Evolutionary conservation across 1,140 invertebrate species (phyloP).

Genomic region (Tetramorium simillimum): DNA sequence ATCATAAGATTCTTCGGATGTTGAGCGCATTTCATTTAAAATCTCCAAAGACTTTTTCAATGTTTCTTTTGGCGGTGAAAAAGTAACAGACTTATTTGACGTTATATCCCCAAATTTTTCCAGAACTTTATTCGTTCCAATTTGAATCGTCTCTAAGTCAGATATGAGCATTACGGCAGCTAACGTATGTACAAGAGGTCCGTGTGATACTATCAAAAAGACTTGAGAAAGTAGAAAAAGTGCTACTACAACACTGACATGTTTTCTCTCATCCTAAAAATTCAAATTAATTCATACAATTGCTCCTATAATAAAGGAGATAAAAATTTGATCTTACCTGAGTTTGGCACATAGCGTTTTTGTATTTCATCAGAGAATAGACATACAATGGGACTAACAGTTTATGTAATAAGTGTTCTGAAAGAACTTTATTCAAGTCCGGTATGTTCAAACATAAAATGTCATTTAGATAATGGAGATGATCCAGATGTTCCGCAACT

Average conservation of each 20-base stretch:
- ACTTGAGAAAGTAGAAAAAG: constrained; percentile 97
- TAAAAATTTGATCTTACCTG: constrained; percentile 76
- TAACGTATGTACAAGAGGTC: constrained; percentile 94
- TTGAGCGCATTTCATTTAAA: constrained; percentile 75
- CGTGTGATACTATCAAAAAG: constrained; percentile 97
- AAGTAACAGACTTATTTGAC: constrained; percentile 80
- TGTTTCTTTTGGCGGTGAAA: constrained; percentile 87
- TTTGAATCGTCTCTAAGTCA: constrained; percentile 89
- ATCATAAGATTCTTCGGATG: constrained; percentile 6
- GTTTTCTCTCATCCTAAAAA: constrained; percentile 82
- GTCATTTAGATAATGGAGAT: constrained; percentile 99
- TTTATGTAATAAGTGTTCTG: constrained; percentile 97
- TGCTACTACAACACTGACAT: constrained; percentile 93
- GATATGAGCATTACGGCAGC: constrained; percentile 95
- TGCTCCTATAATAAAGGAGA: not conserved
- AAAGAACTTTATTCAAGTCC: constrained; percentile 97
- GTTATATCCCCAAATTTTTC: constrained; percentile 89
- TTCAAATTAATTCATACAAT: constrained; percentile 16
- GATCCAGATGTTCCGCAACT: constrained; percentile 98
- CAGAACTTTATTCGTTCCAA: constrained; percentile 90
- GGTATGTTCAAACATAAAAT: constrained; percentile 97
- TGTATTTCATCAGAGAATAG: constrained; percentile 91
- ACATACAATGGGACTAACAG: constrained; percentile 98
- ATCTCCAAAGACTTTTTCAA: constrained; percentile 88
- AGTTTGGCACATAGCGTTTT: constrained; percentile 78